Evolutionary conservation across 1,140 invertebrate genomes (phyloP), one percentile per base, ranked within the genome.

Genomic region (Euwallacea fornicatus): DNA sequence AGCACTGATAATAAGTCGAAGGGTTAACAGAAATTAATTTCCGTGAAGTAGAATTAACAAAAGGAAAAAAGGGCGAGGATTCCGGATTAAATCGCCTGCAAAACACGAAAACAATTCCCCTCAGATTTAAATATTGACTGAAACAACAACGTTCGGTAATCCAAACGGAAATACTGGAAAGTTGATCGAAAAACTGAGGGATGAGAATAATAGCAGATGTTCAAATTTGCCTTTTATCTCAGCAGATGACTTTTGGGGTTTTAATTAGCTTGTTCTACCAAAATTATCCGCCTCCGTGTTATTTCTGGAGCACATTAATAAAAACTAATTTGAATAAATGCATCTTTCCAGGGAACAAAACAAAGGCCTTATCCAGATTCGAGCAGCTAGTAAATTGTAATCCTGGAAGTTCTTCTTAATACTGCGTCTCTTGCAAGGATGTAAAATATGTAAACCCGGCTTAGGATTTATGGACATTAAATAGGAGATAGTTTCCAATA

Each of bases 101-200:
- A 58, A 58, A 58, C 55, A 50, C 9, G 46, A 50, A 50, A 50
- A 50, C 55, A 58, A 58, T 58, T 58, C 8, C 55, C 55, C 55
- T 16, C 13, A 15, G 55, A 16, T 58, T 58, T 58, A 58, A 58
- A 58, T 58, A 58, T 58, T 58, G 55, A 58, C 55, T 58, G 55
- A 13, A 58, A 58, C 55, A 58, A 58, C 55, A 58, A 10, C 21
- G 55, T 33, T 33, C 21, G 21, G 10, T 58, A 58, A 58, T 16
- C 55, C n/a, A 21, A 58, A 8, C 55, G 9, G n/a, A 58, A 21
- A 58, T 56, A 15, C 55, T 33, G 55, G 16, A 56, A 56, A 11
- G 8, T 11, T 56, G 55, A 56, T 56, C 21, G 55, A 21, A 58
- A 58, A 50, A 11, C 46, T 13, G 46, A 50, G 9, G 13, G 50